These are phyloP conservation scores for Apus apus DNA, from an alignment of 2,113 vertebrate species.

Conservation along the genomic window DNA sequence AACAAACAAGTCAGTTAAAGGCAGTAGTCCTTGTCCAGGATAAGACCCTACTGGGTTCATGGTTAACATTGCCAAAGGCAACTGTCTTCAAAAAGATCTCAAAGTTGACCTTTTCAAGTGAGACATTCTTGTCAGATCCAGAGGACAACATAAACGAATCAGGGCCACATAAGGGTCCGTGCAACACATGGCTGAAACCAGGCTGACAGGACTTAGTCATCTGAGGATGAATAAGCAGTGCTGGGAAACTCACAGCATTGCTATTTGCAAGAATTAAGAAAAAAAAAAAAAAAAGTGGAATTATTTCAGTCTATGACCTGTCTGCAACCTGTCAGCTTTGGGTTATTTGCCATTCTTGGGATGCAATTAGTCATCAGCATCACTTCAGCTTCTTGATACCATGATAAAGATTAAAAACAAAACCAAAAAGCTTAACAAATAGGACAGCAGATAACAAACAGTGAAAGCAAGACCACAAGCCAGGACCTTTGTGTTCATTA, in stretches of 20 bases:
- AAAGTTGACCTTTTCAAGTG: not conserved
- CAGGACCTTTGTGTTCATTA: not conserved
- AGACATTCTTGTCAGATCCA: not conserved
- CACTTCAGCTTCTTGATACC: not conserved
- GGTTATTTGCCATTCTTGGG: not conserved
- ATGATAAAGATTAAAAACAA: not conserved
- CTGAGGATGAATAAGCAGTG: not conserved
- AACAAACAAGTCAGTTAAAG: not conserved
- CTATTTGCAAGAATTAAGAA: not conserved
- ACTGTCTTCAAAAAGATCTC: not conserved
- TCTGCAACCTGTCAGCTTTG: not conserved
- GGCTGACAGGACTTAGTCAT: not conserved
- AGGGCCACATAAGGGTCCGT: not conserved
- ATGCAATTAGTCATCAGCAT: not conserved
- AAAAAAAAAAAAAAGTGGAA: not conserved
- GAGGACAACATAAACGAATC: not conserved
- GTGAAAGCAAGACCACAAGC: not conserved
- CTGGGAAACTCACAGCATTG: not conserved
- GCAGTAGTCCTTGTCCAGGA: not conserved
- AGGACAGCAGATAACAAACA: not conserved
- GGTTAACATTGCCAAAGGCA: not conserved
- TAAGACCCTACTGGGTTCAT: not conserved
- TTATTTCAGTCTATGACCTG: not conserved
- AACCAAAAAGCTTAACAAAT: not conserved
- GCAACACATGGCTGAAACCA: not conserved